Evolutionary conservation across 2,797 vertebrate species (phyloP), one percentile per base, ranked within the genome.

Genomic region (Gambelia wislizenii): DNA sequence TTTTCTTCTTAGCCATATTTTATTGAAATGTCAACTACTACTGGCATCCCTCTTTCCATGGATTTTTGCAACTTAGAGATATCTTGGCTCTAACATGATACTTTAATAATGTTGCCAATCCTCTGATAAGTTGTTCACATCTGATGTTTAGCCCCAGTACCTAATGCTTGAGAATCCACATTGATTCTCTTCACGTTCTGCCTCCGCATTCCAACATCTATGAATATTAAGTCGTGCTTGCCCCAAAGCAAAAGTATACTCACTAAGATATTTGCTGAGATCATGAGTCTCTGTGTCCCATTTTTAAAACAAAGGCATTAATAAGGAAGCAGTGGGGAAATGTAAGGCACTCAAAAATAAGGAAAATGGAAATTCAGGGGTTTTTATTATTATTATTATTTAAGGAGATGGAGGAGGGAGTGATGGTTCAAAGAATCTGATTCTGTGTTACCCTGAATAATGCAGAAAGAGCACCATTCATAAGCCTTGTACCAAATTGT

Each of bases 161-260:
- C 93, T 97, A 95, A 96, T 95, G 93, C 96, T 95, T 95, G 94
- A 95, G 96, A 97, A 96, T 96, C 94, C 92, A 94, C 92, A 92
- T 87, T 95, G 96, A 97, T 96, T 97, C 96, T 94, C 92, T 97
- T 96, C 95, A 96, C 92, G 75, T 96, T 96, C 90, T 49, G 85
- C 91, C 91, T 97, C 94, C 96, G 94, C 92, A 95, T 96, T 96
- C 96, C 90, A 95, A 94, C 95, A 96, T 95, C 97, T 97, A 97
- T 97, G 96, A 97, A 97, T 97, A 97, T 97, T 97, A 97, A 97
- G 93, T 95, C 96, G 89, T 96, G 96, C 94, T 96, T 96, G 96
- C 97, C 97, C 96, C 96, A 97, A 88, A 97, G 97, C 96, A 96
- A 97, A 97, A 96, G 97, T 96, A 91, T 97, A 96, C 95, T 96